A percentile compares a stretch with the other conserved stretches of the same genome.
These are phyloP conservation scores for Pyrocephalus nanus DNA, from an alignment of 2,797 vertebrate genomes.

Conservation along the genomic window DNA sequence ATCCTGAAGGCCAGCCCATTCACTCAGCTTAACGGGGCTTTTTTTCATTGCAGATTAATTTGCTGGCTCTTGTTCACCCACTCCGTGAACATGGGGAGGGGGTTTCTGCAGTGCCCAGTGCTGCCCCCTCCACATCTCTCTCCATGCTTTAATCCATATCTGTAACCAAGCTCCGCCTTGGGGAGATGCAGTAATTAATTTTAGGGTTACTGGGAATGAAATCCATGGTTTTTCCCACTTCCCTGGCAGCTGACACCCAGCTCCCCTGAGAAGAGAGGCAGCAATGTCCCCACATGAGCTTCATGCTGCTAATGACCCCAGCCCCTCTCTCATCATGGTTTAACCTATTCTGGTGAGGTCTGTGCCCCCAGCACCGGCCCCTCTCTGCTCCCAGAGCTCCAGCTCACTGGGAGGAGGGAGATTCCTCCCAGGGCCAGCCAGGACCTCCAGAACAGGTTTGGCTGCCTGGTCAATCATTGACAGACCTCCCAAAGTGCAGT, in stretches of 20 bases:
- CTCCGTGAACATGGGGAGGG: accelerated
- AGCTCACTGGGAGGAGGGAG: neutral
- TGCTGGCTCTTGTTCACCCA: neutral
- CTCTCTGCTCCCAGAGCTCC: neutral
- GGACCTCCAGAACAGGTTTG: conserved; percentile 52
- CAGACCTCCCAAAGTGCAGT: neutral
- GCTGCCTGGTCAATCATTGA: conserved; percentile 42
- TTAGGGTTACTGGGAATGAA: neutral
- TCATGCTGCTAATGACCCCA: neutral
- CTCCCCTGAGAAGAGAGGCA: neutral
- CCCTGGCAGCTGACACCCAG: neutral
- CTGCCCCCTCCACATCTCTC: neutral
- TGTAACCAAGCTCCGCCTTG: neutral
- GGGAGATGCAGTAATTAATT: neutral
- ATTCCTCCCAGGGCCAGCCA: neutral
- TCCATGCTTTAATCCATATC: accelerated
- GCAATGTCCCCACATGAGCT: neutral
- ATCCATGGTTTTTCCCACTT: accelerated
- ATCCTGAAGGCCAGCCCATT: accelerated
- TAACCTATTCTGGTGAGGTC: neutral
- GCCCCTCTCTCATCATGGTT: neutral
- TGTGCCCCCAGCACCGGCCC: accelerated
- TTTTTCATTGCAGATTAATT: neutral
- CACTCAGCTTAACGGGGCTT: neutral
- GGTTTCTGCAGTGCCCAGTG: neutral